Evolutionary conservation across 2,797 vertebrate species (phyloP).

Genomic region (Psittacula echo): DNA sequence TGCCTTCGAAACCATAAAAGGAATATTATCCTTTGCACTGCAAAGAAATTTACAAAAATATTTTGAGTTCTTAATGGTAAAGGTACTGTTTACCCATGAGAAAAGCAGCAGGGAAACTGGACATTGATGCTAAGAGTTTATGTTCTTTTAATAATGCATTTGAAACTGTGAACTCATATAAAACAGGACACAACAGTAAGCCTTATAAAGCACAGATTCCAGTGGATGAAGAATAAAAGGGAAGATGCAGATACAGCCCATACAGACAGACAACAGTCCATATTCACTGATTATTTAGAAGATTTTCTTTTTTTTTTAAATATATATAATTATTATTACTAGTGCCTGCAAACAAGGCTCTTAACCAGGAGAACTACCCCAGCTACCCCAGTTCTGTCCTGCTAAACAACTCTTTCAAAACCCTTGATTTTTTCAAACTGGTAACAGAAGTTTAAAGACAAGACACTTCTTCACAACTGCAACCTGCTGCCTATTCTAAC

Average conservation of each 20-base stretch:
- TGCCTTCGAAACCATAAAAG: not conserved
- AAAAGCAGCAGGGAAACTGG: not conserved
- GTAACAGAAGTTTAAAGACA: not conserved
- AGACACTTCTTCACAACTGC: not conserved
- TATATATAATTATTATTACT: not conserved
- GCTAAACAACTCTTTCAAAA: not conserved
- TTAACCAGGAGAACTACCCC: not conserved
- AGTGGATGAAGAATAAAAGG: not conserved
- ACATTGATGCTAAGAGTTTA: not conserved
- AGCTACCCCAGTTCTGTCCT: not conserved
- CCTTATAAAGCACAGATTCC: not conserved
- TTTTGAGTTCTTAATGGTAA: not conserved
- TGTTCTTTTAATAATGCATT: not conserved
- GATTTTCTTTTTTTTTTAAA: not conserved
- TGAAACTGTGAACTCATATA: not conserved
- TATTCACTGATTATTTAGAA: not conserved
- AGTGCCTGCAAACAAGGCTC: not conserved
- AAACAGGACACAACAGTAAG: not conserved
- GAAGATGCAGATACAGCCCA: not conserved
- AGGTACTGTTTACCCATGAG: not conserved
- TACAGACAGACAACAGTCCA: not conserved
- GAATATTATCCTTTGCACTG: not conserved
- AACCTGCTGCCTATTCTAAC: not conserved
- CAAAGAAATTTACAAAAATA: not conserved
- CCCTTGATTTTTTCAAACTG: not conserved